Conservation (phyloP, 2,888 invertebrate genomes). For the Thera obeliscata region DNA sequence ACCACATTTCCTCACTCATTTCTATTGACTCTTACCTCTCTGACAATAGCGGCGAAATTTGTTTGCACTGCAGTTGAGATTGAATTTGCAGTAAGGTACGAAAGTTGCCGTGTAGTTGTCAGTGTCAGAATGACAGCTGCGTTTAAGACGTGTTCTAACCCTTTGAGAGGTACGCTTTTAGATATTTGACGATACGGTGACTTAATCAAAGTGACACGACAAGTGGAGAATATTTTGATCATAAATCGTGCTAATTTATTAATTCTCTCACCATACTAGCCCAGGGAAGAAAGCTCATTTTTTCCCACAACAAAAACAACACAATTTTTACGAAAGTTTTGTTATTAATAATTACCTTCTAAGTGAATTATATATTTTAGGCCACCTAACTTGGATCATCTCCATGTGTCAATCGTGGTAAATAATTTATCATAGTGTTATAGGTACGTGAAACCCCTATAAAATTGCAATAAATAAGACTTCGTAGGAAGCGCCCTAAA, state of each 20-base stretch:
- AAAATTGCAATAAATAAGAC: neutral
- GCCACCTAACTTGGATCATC: no score
- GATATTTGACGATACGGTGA: slow-evolving; percentile 52
- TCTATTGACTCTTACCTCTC: slow-evolving; percentile 1
- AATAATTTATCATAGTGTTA: no score
- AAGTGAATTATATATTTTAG: no score
- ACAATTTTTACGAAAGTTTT: no score
- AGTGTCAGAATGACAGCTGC: slow-evolving; percentile 70
- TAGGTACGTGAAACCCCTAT: no score
- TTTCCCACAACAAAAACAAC: no score
- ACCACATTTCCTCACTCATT: slow-evolving; percentile 25
- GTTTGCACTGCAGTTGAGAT: slow-evolving; percentile 16
- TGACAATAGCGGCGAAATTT: slow-evolving; percentile 47
- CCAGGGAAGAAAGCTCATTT: neutral
- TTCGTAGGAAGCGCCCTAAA: slow-evolving; percentile 7
- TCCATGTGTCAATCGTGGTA: no score
- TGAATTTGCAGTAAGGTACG: slow-evolving; percentile 48
- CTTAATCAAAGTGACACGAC: slow-evolving; percentile 30
- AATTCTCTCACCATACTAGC: neutral
- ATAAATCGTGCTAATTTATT: neutral
- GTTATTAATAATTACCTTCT: no score
- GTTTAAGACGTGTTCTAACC: slow-evolving; percentile 71
- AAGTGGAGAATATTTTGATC: neutral
- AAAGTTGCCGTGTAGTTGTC: slow-evolving; percentile 70
- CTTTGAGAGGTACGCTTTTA: slow-evolving; percentile 66